Evolutionary conservation across 2,113 vertebrate species (phyloP).

Genomic region (Pungitius pungitius): DNA sequence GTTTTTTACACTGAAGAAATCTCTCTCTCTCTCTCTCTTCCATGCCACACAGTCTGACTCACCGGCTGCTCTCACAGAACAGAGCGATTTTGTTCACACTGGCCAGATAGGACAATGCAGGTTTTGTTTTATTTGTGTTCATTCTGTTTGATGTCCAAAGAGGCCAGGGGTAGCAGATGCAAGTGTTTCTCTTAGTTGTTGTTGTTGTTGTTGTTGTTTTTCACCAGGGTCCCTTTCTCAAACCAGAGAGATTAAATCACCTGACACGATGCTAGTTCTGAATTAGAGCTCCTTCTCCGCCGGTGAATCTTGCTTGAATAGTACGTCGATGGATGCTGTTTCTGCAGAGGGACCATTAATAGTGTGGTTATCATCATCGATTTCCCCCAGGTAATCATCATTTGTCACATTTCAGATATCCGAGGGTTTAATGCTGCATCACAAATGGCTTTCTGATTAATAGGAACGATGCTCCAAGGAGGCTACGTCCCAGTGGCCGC

Average conservation of each 20-base stretch:
- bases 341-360: slow-evolving; percentile 66
- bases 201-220: slow-evolving; percentile 3
- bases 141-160: slow-evolving; percentile 48
- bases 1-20: slow-evolving; percentile 44
- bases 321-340: slow-evolving; percentile 58
- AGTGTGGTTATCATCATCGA: slow-evolving; percentile 73
- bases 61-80: slow-evolving; percentile 48
- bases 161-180: slow-evolving; percentile 25
- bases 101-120: slow-evolving; percentile 47
- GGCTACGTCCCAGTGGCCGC: slow-evolving; percentile 45
- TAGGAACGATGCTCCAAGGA: slow-evolving; percentile 63
- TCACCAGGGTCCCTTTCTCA: slow-evolving; percentile 13
- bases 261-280: slow-evolving; percentile 54
- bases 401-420: slow-evolving; percentile 73
- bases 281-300: slow-evolving; percentile 52
- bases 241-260: slow-evolving; percentile 48
- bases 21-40: slow-evolving; percentile 5
- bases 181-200: background rate
- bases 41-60: slow-evolving; percentile 40
- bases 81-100: slow-evolving; percentile 32
- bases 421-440: slow-evolving; percentile 70
- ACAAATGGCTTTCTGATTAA: slow-evolving; percentile 79
- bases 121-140: slow-evolving; percentile 52
- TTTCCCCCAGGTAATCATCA: slow-evolving; percentile 76
- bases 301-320: slow-evolving; percentile 40